Base-by-base conservation (phyloP, 2,797 vertebrate species). In the Argya squamiceps region DNA sequence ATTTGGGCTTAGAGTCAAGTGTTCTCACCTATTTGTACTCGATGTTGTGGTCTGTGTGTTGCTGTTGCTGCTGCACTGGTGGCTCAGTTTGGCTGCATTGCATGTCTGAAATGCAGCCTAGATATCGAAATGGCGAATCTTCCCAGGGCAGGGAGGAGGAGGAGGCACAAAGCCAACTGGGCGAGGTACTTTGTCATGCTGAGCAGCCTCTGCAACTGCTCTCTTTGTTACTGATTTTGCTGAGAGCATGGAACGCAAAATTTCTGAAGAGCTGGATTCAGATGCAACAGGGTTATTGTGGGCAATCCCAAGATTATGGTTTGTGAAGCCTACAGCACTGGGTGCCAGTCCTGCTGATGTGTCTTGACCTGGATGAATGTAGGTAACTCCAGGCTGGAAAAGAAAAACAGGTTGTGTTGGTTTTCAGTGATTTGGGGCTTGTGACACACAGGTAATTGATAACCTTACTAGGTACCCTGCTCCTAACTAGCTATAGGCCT, bases 251-350 rank as follows among this genome's bases (percentile, higher is more conserved):
- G 34, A 23, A 62, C 36, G 18, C 14, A 55, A 13, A 21, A 43
- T 49, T 91, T 98, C 98, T 37, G 97, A 96, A 12, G 98, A 98
- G 88, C 92, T 78, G 4, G 98, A 98, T 88, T 98, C 98, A n/a
- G 97, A 95, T 2, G 97, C 97, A 39, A 56, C 14, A 36, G 95
- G 89, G 17, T 81, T 88, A 3, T 90, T 26, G 88, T 97, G 97
- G 37, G 82, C 43, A 62, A 97, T 23, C 15, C 69, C 69, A 60
- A 98, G 95, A 50, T 98, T 94, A 18, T 98, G 95, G 86, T 97
- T 97, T 22, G 5, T 53, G 85, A 19, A 30, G 27, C 89, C 91
- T 63, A 14, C 84, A 34, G 87, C 60, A 34, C n/a, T 81, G 44
- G 88, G 84, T 5, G 49, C 14, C 16, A 93, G 32, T 15, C 94